Percentiles rank a stretch among this genome's conserved stretches.
These are phyloP conservation scores for Tachycineta bicolor DNA, from an alignment of 2,113 vertebrate genomes.

Conservation along the genomic window DNA sequence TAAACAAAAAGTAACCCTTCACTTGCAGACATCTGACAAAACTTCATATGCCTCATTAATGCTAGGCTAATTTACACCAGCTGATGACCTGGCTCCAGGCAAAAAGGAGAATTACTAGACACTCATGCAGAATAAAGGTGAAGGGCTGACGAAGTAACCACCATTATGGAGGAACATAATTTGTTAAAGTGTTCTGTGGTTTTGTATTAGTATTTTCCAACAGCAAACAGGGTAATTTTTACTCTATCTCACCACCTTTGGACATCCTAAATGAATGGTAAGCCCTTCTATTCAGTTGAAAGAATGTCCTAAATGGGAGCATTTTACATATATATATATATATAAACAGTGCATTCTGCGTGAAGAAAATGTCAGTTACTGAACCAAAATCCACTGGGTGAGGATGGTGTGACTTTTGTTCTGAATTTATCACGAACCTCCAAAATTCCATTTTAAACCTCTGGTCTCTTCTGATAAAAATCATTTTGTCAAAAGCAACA, in stretches of 20 bases:
- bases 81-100: neutral
- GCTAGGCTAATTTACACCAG: neutral
- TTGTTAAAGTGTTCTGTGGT: constrained; percentile 14
- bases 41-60: neutral
- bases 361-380: neutral
- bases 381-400: neutral
- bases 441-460: neutral
- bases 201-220: neutral
- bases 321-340: too few species aligned
- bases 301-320: neutral
- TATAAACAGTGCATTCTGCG: neutral
- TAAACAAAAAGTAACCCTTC: neutral
- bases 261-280: neutral
- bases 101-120: neutral
- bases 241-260: neutral
- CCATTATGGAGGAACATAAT: neutral
- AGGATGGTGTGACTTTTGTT: neutral
- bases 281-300: neutral
- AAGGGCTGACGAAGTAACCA: neutral
- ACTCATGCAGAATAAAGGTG: neutral
- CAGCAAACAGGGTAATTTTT: neutral
- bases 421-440: neutral
- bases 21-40: neutral
- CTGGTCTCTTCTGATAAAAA: neutral
- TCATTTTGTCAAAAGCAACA: neutral